A percentile compares a stretch with the other conserved stretches of the same genome.
These are phyloP conservation scores for Formica exsecta DNA, from an alignment of 1,140 invertebrate genomes.

Conservation along the genomic window DNA sequence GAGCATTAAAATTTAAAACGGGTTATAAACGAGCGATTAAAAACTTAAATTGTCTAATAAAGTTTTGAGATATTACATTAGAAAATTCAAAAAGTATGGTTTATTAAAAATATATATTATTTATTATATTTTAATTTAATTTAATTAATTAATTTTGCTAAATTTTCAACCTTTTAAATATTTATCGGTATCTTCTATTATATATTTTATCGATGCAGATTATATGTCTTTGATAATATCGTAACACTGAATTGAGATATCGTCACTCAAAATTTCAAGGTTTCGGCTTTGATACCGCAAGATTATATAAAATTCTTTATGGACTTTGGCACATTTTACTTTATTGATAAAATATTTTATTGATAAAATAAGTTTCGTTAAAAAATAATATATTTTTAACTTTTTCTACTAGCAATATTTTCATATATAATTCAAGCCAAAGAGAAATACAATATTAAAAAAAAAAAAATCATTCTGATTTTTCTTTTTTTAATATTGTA, in stretches of 20 bases:
- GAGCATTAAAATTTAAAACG: no score
- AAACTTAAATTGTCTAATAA: no score
- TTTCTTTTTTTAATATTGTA: no score
- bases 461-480: no score
- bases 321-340: background rate
- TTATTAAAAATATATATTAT: no score
- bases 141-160: constrained; percentile 19
- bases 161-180: background rate
- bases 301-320: constrained; percentile 11
- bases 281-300: background rate
- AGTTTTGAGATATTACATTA: background rate
- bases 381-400: background rate
- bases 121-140: background rate
- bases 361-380: background rate
- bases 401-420: background rate
- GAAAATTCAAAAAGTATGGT: background rate
- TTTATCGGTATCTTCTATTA: background rate
- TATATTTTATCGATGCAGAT: constrained; percentile 5
- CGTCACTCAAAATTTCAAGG: background rate
- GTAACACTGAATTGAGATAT: constrained; percentile 13
- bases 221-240: constrained; percentile 18
- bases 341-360: constrained; percentile 3
- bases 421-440: no score
- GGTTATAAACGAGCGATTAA: no score
- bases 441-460: no score